phyloP scores from a whole-genome alignment of 2,888 invertebrate genomes.

The Ctenicera cuprea region DNA sequence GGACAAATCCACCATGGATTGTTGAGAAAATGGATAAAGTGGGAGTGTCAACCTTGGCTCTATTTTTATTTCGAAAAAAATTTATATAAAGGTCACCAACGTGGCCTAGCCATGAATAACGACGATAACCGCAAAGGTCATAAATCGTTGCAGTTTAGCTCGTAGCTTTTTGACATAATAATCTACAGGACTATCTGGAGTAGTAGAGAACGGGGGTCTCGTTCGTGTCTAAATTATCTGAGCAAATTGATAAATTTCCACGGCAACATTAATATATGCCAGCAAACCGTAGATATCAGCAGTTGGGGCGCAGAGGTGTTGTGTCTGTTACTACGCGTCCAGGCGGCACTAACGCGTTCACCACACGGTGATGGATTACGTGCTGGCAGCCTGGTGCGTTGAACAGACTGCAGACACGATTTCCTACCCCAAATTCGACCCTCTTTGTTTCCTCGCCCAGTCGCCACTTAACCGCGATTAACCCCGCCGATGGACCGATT shows the following conservation, averaged over 20 bases:
- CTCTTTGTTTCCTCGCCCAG: constrained; percentile 42
- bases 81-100: no score
- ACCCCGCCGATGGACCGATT: constrained; percentile 34
- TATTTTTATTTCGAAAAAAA: no score
- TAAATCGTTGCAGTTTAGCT: background rate
- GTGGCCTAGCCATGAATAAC: background rate
- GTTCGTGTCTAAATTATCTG: constrained; percentile 37
- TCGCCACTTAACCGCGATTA: constrained; percentile 50
- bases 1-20: no score
- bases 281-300: constrained; percentile 43
- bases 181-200: background rate
- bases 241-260: constrained; percentile 46
- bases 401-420: constrained; percentile 45
- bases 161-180: constrained; percentile 13
- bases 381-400: constrained; percentile 44
- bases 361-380: constrained; percentile 54
- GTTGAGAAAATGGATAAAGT: no score
- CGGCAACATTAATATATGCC: constrained; percentile 44
- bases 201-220: background rate
- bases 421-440: constrained; percentile 43
- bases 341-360: constrained; percentile 53
- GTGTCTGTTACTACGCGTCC: constrained; percentile 47
- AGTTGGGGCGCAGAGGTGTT: constrained; percentile 40
- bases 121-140: background rate
- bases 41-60: no score